These are phyloP conservation scores for Corythaeola cristata DNA, from an alignment of 2,113 vertebrate species.

Conservation along the genomic window DNA sequence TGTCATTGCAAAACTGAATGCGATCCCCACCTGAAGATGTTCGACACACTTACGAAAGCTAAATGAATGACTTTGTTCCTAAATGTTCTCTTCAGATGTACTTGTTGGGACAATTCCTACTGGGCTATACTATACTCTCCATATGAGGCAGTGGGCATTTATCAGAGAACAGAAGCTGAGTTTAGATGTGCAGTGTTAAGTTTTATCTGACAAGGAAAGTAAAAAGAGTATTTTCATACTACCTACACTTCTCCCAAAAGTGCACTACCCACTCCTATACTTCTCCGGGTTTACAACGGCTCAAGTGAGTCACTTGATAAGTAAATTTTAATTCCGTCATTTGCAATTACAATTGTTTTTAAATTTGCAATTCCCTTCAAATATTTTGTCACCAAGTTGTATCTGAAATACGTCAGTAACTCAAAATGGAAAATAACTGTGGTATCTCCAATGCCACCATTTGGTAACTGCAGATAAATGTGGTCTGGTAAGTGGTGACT, in stretches of 20 bases:
- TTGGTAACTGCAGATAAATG: slow-evolving; percentile 4
- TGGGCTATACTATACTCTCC: neutral
- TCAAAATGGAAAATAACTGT: slow-evolving; percentile 42
- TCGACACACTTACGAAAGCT: neutral
- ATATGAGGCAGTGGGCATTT: neutral
- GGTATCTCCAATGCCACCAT: neutral
- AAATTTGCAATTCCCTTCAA: slow-evolving; percentile 7
- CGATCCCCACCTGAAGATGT: neutral
- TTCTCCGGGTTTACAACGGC: neutral
- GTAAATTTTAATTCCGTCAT: neutral
- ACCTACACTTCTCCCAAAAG: neutral
- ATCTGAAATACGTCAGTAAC: slow-evolving; percentile 32
- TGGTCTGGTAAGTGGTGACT: neutral
- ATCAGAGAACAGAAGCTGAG: neutral
- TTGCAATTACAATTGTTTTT: neutral
- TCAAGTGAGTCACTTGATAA: neutral
- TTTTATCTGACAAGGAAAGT: neutral
- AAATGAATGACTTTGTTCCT: neutral
- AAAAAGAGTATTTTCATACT: neutral
- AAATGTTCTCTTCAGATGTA: neutral
- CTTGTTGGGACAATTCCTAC: neutral
- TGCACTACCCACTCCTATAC: neutral
- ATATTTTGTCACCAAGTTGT: neutral
- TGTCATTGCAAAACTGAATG: neutral
- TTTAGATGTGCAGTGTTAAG: neutral